These are phyloP conservation scores for Calephelis perditalis DNA, from an alignment of 2,888 invertebrate genomes.

Conservation along the genomic window DNA sequence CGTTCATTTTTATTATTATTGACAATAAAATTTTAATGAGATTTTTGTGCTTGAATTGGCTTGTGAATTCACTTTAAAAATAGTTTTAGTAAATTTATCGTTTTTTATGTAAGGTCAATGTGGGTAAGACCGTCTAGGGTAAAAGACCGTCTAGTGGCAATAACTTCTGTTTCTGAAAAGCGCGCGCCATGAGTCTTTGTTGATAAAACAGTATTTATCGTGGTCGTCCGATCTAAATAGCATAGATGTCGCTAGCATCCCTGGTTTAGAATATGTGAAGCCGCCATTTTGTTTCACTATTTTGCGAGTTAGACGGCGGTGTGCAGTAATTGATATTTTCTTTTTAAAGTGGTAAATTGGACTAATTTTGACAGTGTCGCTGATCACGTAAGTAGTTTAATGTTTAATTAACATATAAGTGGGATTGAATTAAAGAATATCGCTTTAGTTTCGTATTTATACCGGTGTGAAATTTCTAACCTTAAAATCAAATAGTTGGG, in stretches of 20 bases:
- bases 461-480: background rate
- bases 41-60: no score
- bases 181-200: background rate
- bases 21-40: no score
- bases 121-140: background rate
- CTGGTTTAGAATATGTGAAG: no score
- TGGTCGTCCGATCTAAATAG: no score
- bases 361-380: background rate
- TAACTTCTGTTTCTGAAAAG: background rate
- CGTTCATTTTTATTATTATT: no score
- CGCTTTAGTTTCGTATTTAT: slow-evolving; percentile 9
- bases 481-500: slow-evolving; percentile 11
- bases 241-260: no score
- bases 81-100: no score
- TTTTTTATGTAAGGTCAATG: slow-evolving; percentile 4
- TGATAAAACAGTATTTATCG: background rate
- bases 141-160: slow-evolving; percentile 5
- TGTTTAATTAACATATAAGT: background rate
- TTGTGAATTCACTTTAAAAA: no score
- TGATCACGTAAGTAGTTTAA: slow-evolving; percentile 8
- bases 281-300: no score
- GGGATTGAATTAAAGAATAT: background rate
- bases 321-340: background rate
- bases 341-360: slow-evolving; percentile 6
- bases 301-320: no score